Conservation (phyloP, 2,888 invertebrate species). For the Drosophila trichaetosa region DNA sequence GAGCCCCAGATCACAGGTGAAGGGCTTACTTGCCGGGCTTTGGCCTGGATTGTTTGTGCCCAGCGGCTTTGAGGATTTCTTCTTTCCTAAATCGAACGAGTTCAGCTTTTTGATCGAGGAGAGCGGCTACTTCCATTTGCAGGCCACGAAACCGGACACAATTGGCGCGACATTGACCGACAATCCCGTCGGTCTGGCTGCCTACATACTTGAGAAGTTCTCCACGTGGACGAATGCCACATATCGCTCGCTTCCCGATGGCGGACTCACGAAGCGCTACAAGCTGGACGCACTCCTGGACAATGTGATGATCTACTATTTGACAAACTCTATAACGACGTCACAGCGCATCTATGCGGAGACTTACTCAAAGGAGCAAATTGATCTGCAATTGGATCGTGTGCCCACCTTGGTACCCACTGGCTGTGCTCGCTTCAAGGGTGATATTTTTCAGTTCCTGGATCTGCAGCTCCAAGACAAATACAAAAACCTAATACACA, state of each 20-base stretch:
- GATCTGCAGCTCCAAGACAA: constrained; percentile 87
- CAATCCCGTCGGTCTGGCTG: constrained; percentile 92
- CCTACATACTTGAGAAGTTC: constrained; percentile 96
- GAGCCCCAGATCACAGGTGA: constrained; percentile 78
- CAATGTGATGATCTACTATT: constrained; percentile 93
- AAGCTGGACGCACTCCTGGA: constrained; percentile 87
- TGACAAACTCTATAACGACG: constrained; percentile 89
- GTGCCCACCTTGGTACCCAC: constrained; percentile 89
- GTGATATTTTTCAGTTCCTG: constrained; percentile 88
- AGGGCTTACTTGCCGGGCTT: constrained; percentile 86
- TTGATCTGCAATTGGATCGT: constrained; percentile 82
- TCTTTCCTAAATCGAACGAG: constrained; percentile 85
- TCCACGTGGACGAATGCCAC: constrained; percentile 88
- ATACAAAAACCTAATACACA: constrained; percentile 89
- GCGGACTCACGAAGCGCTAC: constrained; percentile 87
- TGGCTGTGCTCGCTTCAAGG: constrained; percentile 90
- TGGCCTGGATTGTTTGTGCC: constrained; percentile 87
- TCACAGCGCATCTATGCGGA: constrained; percentile 91
- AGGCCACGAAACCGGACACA: constrained; percentile 95
- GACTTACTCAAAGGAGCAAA: constrained; percentile 76
- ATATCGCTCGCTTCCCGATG: constrained; percentile 86
- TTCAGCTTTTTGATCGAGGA: constrained; percentile 83
- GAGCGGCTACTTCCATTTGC: constrained; percentile 90
- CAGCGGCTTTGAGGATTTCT: constrained; percentile 85
- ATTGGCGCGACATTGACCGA: constrained; percentile 86